Conservation (phyloP, 2,113 vertebrate genomes). For the Odontesthes bonariensis region DNA sequence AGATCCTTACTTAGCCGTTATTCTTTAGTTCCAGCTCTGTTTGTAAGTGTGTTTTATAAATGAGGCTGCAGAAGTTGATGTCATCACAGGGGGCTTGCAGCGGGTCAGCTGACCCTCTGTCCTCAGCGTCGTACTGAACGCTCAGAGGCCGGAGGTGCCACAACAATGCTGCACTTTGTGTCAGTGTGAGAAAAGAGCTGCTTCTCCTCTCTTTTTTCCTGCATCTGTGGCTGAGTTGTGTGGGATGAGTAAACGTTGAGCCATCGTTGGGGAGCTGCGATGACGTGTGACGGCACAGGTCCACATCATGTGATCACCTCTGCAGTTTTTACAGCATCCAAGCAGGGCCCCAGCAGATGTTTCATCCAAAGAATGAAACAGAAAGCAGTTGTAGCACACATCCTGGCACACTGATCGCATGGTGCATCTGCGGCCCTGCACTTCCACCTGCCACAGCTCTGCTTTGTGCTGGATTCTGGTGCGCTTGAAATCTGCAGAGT, state of each 20-base stretch:
- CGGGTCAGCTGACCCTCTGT: constrained; percentile 21
- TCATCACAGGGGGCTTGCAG: constrained; percentile 15
- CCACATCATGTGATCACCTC: constrained; percentile 37
- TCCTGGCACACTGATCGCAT: constrained; percentile 34
- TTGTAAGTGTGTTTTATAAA: background rate
- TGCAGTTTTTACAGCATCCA: background rate
- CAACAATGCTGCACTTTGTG: constrained; percentile 53
- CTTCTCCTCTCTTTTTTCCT: background rate
- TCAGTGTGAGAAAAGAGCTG: constrained; percentile 12
- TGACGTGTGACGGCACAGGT: constrained; percentile 37
- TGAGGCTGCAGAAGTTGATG: constrained; percentile 11
- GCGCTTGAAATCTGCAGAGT: constrained; percentile 11
- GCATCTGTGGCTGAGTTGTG: constrained; percentile 40
- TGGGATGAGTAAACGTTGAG: constrained; percentile 54
- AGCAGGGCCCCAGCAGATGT: constrained; percentile 33
- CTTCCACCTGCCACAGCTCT: constrained; percentile 41
- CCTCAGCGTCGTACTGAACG: constrained; percentile 29
- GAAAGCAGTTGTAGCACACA: constrained; percentile 53
- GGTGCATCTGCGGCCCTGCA: constrained; percentile 32
- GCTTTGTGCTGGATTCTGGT: constrained; percentile 11
- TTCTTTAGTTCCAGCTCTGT: background rate
- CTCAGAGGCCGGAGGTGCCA: background rate
- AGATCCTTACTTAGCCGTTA: too few species aligned
- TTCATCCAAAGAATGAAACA: constrained; percentile 51
- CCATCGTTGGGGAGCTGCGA: background rate